phyloP scores from a whole-genome alignment of 2,797 vertebrate species.

The Columba guinea region DNA sequence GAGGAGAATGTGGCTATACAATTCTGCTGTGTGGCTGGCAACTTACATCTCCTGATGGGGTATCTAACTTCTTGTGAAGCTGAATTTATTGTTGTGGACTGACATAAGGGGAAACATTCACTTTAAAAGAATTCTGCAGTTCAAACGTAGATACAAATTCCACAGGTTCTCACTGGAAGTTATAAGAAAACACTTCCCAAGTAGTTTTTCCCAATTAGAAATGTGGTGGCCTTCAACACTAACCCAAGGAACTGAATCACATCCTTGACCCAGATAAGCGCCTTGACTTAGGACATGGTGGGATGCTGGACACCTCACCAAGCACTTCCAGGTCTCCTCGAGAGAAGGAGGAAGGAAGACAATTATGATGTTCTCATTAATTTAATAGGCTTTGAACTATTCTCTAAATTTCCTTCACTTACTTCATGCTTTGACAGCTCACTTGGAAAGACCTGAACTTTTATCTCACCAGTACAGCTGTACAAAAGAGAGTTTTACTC shows the following conservation, averaged over 20 bases:
- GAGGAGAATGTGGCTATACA: fast-evolving
- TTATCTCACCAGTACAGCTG: neutral
- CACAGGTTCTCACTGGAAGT: neutral
- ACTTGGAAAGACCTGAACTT: neutral
- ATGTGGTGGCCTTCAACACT: neutral
- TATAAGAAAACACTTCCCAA: neutral
- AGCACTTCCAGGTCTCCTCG: neutral
- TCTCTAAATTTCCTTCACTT: neutral
- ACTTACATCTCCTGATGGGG: neutral
- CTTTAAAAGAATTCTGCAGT: neutral
- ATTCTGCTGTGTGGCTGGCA: neutral
- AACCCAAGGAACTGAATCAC: neutral
- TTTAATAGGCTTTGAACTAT: fast-evolving
- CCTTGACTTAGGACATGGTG: no score
- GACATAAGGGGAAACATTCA: neutral
- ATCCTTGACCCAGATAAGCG: neutral
- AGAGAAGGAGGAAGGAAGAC: neutral
- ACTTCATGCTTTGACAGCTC: neutral
- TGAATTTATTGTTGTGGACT: neutral
- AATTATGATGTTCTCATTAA: neutral
- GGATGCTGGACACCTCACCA: neutral
- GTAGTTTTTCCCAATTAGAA: neutral
- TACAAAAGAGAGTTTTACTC: neutral
- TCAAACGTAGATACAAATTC: neutral
- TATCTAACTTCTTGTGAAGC: neutral